Conservation (phyloP, 2,113 vertebrate species). For the Plectropomus leopardus region DNA sequence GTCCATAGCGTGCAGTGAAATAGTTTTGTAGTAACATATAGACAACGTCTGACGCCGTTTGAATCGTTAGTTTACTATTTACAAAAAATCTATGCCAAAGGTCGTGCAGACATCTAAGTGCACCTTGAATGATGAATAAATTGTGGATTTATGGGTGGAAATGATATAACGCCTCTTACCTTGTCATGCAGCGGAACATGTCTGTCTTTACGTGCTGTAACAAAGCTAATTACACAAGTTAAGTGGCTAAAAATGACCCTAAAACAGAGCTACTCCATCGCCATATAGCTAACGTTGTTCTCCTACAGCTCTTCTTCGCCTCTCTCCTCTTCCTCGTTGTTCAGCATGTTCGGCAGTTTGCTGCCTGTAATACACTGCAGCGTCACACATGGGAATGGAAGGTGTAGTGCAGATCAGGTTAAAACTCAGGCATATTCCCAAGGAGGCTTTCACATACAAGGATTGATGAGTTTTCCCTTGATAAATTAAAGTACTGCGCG, state of each 20-base stretch:
- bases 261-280: background rate
- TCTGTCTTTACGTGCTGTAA: background rate
- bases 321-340: background rate
- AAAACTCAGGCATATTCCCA: background rate
- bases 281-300: too few species aligned
- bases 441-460: background rate
- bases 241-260: background rate
- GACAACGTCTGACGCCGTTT: too few species aligned
- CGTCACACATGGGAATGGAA: background rate
- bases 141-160: rapidly evolving
- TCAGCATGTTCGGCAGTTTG: background rate
- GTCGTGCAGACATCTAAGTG: conserved; percentile 23
- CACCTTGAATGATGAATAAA: background rate
- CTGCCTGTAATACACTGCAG: rapidly evolving
- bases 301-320: too few species aligned
- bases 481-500: too few species aligned
- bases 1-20: background rate
- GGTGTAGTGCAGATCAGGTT: too few species aligned
- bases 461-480: too few species aligned
- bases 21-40: background rate
- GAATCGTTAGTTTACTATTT: background rate
- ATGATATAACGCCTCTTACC: conserved; percentile 49
- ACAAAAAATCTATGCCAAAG: conserved; percentile 61
- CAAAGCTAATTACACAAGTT: background rate
- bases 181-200: conserved; percentile 72